Percentiles rank a stretch among this genome's conserved stretches.
Evolutionary conservation across 2,113 vertebrate species (phyloP).

Genomic region (Alexandromys fortis): DNA sequence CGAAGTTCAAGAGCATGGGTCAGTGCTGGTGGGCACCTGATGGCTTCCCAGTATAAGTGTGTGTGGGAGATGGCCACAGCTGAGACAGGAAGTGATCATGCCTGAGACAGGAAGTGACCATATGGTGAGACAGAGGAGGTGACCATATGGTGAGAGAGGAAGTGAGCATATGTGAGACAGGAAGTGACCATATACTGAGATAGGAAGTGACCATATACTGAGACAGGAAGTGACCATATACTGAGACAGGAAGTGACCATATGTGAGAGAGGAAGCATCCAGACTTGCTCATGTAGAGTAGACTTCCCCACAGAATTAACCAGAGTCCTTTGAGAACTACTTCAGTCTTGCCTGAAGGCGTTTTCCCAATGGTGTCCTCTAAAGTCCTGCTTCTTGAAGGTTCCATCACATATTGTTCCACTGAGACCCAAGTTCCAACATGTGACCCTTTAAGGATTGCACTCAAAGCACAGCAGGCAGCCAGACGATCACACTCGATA

Average conservation of each 20-base stretch:
- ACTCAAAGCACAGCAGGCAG: neutral
- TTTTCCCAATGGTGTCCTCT: no score
- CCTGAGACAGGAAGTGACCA: neutral
- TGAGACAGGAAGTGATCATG: neutral
- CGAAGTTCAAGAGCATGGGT: neutral
- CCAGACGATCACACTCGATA: neutral
- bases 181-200: no score
- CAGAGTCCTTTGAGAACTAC: neutral
- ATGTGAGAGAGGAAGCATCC: neutral
- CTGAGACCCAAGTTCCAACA: neutral
- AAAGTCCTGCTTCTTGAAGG: neutral
- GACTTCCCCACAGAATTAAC: neutral
- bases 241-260: no score
- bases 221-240: no score
- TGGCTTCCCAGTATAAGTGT: neutral
- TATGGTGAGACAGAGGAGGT: neutral
- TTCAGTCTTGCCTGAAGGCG: neutral
- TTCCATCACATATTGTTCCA: neutral
- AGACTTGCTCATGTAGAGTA: neutral
- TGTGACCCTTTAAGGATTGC: neutral
- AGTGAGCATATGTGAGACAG: neutral
- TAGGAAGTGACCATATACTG: neutral
- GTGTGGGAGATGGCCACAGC: rapidly evolving
- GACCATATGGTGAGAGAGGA: neutral
- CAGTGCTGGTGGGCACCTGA: neutral